Evolutionary conservation across 2,888 invertebrate genomes (phyloP).

Genomic region (Euproctis similis): DNA sequence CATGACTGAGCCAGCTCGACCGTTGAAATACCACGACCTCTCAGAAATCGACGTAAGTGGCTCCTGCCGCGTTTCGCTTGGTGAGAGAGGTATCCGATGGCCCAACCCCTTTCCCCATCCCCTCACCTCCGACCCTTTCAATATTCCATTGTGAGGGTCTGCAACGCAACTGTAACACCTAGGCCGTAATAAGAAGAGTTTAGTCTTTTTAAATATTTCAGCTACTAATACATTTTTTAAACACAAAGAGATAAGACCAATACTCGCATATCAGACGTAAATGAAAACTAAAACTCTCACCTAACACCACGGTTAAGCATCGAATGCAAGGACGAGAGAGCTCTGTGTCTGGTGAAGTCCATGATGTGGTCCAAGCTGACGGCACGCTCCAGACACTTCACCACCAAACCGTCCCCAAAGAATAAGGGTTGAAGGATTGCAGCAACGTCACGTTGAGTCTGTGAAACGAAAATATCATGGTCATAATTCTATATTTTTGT

Average conservation of each 20-base stretch:
- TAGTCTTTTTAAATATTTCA: no score
- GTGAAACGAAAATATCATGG: conserved; percentile 2
- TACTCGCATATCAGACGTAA: not conserved
- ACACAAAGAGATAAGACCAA: not conserved
- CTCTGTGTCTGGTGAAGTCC: conserved; percentile 98
- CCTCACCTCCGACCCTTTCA: no score
- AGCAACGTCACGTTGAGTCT: conserved; percentile 93
- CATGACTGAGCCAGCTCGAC: no score
- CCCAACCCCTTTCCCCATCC: no score
- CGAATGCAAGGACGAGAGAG: conserved; percentile 96
- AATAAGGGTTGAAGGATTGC: conserved; percentile 90
- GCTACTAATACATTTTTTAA: not conserved
- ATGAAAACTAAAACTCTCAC: conserved; percentile 50
- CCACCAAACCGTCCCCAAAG: conserved; percentile 94
- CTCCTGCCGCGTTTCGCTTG: no score
- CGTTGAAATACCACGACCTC: no score
- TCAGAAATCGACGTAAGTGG: no score
- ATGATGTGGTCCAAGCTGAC: conserved; percentile 96
- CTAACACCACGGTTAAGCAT: conserved; percentile 97
- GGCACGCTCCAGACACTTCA: conserved; percentile 93
- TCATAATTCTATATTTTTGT: no score
- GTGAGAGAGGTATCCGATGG: no score
- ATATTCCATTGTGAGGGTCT: no score
- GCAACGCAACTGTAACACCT: no score
- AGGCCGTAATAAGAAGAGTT: no score